phyloP scores from a whole-genome alignment of 64 coral and sea anemone genomes.

The Stylophora pistillata region DNA sequence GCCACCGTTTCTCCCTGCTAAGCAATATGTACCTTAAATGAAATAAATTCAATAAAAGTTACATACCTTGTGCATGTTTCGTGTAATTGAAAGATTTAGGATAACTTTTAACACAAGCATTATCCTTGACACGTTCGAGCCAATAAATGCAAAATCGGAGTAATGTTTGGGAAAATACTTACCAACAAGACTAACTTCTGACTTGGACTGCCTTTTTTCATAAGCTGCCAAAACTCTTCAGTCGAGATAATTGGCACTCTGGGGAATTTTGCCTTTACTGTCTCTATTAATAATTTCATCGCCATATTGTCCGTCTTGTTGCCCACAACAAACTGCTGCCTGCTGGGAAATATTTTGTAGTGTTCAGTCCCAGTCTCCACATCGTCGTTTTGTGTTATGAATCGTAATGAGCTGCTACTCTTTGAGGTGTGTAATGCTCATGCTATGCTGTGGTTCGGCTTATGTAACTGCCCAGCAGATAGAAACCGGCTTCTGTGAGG shows the following conservation, averaged over 20 bases:
- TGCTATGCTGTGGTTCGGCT: neutral
- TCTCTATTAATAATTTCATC: conserved; percentile 60
- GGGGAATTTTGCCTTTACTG: conserved; percentile 57
- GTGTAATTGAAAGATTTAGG: too few species aligned
- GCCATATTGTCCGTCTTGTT: neutral
- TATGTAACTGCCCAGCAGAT: neutral
- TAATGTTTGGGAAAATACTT: conserved; percentile 7
- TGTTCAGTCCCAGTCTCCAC: neutral
- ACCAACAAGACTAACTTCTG: conserved; percentile 71
- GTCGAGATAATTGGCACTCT: conserved; percentile 61
- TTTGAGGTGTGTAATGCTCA: neutral
- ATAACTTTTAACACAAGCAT: too few species aligned
- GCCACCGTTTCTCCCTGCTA: too few species aligned
- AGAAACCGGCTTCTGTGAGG: conserved; percentile 37
- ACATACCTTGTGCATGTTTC: too few species aligned
- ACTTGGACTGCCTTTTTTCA: conserved; percentile 22
- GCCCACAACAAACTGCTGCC: neutral
- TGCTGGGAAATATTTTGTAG: conserved; percentile 11
- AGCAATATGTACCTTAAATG: too few species aligned
- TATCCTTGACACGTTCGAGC: too few species aligned
- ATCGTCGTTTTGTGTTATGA: neutral
- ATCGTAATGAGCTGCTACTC: neutral
- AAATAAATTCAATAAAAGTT: too few species aligned
- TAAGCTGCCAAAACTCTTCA: conserved; percentile 46
- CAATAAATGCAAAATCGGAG: neutral